Conservation (phyloP, 2,888 invertebrate species). For the Sarcophaga caerulescens region DNA sequence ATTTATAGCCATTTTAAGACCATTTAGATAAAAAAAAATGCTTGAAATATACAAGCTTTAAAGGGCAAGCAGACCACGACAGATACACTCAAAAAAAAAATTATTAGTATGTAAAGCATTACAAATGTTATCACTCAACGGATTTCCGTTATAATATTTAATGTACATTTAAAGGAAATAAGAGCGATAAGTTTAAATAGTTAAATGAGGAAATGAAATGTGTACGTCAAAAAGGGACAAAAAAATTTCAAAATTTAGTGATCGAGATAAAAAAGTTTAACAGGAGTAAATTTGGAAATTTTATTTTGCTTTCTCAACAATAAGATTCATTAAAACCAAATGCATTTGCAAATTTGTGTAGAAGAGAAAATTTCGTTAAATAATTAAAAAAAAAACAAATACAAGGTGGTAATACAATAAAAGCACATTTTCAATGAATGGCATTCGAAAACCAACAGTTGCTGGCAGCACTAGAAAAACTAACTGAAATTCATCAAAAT, state of each 20-base stretch:
- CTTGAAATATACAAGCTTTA: constrained; percentile 50
- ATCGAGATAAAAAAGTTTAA: not conserved
- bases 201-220: not conserved
- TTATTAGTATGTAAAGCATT: not conserved
- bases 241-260: not conserved
- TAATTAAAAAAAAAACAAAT: no score
- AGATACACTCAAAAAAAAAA: constrained; percentile 16
- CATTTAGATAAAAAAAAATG: constrained; percentile 65
- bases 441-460: constrained; percentile 53
- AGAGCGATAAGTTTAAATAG: not conserved
- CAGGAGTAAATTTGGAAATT: not conserved
- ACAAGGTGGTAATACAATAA: no score
- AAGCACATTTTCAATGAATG: not conserved
- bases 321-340: not conserved
- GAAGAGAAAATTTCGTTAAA: not conserved
- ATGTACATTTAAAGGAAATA: not conserved
- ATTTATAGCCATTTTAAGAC: constrained; percentile 63
- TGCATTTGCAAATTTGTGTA: not conserved
- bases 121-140: not conserved
- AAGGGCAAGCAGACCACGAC: not conserved
- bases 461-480: constrained; percentile 6
- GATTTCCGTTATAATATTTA: not conserved
- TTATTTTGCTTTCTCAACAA: not conserved
- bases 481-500: not conserved
- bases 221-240: not conserved